Evolutionary conservation across 1,140 invertebrate genomes (phyloP).

Genomic region (Lucilia sericata): DNA sequence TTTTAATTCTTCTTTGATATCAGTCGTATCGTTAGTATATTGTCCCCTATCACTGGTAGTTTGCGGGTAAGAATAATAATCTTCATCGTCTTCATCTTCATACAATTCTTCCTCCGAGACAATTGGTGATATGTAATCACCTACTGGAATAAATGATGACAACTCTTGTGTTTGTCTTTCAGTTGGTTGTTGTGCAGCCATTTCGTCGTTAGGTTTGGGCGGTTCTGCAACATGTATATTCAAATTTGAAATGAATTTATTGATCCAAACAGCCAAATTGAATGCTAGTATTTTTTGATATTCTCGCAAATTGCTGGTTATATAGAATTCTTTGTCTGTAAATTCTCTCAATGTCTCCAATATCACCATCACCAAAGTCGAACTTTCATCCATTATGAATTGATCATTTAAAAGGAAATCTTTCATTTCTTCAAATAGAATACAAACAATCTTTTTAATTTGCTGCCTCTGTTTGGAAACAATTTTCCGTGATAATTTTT

Average conservation of each 20-base stretch:
- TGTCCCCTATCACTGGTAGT: not conserved
- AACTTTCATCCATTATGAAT: slow-evolving; percentile 61
- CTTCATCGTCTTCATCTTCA: slow-evolving; percentile 45
- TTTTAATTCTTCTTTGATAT: not conserved
- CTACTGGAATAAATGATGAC: slow-evolving; percentile 56
- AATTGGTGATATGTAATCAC: slow-evolving; percentile 59
- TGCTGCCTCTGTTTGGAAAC: slow-evolving; percentile 59
- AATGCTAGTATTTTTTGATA: slow-evolving; percentile 62
- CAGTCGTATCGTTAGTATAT: not conserved
- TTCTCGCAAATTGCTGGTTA: slow-evolving; percentile 61
- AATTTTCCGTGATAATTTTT: slow-evolving; percentile 55
- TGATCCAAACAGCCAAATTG: slow-evolving; percentile 64
- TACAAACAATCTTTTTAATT: slow-evolving; percentile 62
- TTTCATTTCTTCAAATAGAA: slow-evolving; percentile 65
- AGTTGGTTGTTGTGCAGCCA: slow-evolving; percentile 45
- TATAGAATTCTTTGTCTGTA: slow-evolving; percentile 64
- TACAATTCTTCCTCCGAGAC: slow-evolving; percentile 42
- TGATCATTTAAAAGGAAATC: slow-evolving; percentile 63
- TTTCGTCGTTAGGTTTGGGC: slow-evolving; percentile 47
- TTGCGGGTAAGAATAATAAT: slow-evolving; percentile 42
- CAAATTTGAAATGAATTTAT: slow-evolving; percentile 65
- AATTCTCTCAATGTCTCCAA: slow-evolving; percentile 61
- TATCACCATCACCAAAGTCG: slow-evolving; percentile 57
- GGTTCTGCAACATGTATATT: slow-evolving; percentile 58
- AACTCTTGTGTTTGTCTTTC: slow-evolving; percentile 47